Percentiles rank a stretch among this genome's conserved stretches.
phyloP scores from a whole-genome alignment of 1,140 invertebrate genomes.

The Ladona fulva region DNA sequence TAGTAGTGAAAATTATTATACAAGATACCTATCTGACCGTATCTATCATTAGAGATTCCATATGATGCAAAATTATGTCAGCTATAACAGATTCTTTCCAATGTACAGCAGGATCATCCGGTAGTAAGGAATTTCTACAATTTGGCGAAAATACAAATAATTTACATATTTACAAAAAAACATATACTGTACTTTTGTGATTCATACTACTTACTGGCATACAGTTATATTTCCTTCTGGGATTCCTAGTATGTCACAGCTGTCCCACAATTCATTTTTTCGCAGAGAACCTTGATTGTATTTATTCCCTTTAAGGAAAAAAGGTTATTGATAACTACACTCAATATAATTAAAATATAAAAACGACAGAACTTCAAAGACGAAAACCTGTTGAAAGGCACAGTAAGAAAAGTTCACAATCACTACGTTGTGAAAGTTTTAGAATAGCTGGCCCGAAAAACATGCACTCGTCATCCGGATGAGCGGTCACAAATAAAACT shows the following conservation, averaged over 20 bases:
- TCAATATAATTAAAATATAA: conserved; percentile 6
- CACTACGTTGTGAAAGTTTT: conserved; percentile 49
- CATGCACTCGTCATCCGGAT: conserved; percentile 97
- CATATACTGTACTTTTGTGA: not conserved
- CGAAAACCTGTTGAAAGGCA: conserved; percentile 75
- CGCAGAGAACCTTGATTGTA: conserved; percentile 57
- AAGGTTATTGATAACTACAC: conserved; percentile 19
- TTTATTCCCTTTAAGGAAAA: conserved; percentile 54
- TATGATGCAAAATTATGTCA: conserved; percentile 56
- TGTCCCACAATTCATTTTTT: conserved; percentile 66
- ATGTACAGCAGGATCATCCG: conserved; percentile 59
- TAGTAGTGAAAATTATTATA: not conserved
- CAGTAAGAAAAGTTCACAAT: conserved; percentile 61
- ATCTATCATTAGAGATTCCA: conserved; percentile 67
- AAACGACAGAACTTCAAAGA: not conserved
- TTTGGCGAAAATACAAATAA: conserved; percentile 13
- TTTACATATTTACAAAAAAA: conserved; percentile 18
- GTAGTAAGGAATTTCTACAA: conserved; percentile 53
- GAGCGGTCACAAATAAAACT: conserved; percentile 77
- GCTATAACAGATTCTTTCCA: conserved; percentile 69
- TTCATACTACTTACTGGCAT: conserved; percentile 31
- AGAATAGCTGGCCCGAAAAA: conserved; percentile 91
- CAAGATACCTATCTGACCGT: conserved; percentile 36
- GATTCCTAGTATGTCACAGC: conserved; percentile 70
- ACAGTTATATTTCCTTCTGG: conserved; percentile 62